phyloP scores from a whole-genome alignment of 2,888 invertebrate genomes.

The Rhamnusium bicolor region DNA sequence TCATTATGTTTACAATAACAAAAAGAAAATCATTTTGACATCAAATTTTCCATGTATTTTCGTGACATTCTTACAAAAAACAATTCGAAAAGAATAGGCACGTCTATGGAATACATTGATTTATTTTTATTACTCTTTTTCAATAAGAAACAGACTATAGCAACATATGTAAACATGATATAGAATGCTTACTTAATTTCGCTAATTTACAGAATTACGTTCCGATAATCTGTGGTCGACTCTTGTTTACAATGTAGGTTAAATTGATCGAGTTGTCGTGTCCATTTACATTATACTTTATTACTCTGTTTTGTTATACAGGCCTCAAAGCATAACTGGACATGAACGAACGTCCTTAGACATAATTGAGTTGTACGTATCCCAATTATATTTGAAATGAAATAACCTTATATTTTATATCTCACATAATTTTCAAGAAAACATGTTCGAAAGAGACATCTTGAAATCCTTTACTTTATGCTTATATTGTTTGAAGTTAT shows the following conservation, averaged over 20 bases:
- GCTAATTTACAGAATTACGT: background rate
- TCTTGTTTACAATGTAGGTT: background rate
- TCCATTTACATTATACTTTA: background rate
- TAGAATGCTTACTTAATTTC: background rate
- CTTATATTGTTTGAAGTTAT: constrained; percentile 12
- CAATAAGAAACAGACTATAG: too few species aligned
- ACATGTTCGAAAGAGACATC: background rate
- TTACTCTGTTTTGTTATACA: background rate
- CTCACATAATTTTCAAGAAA: background rate
- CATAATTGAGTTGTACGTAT: background rate
- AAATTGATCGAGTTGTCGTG: background rate
- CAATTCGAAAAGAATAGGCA: too few species aligned
- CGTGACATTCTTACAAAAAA: too few species aligned
- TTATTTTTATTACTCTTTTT: too few species aligned
- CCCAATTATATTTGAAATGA: background rate
- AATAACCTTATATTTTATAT: background rate
- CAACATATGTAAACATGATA: too few species aligned
- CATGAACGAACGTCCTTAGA: background rate
- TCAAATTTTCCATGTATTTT: too few species aligned
- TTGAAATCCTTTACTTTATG: background rate
- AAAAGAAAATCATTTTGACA: too few species aligned
- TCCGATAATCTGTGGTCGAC: background rate
- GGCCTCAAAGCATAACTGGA: background rate
- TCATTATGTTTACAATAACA: too few species aligned
- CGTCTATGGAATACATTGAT: too few species aligned